Base-by-base conservation (phyloP, 2,113 vertebrate genomes). In the Elgaria multicarinata region DNA sequence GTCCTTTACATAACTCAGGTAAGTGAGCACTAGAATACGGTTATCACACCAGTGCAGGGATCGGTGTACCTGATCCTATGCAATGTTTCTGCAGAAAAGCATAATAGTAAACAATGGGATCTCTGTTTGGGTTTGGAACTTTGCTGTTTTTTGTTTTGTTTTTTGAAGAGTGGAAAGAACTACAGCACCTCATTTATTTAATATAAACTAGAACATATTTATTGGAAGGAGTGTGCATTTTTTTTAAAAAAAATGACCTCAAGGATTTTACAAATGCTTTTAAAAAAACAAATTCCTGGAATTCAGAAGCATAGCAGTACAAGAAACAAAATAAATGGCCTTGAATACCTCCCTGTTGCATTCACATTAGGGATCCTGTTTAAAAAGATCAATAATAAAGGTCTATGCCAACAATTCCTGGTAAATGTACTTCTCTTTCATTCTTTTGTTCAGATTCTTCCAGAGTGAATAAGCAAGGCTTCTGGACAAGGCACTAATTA, bases 361-460 rank as follows among this genome's bases (percentile, higher is more conserved):
- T 79, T 90, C 50, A 53, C n/a, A 86, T 0, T 31, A 83, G 26
- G 69, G 9, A 39, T 46, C 83, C 9, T 71, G 39, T 55, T 92
- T 72, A 36, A 89, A 67, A 77, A 86, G 33, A 92, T 46, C 6
- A 93, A 75, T 91, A 94, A 87, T n/a, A 9, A 92, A 93, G 86
- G 33, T 20, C 80, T 90, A 80, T 87, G 86, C 42, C 88, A 94
- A 58, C 69, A 93, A 91, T 89, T 89, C 50, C 78, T 22, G 39
- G 76, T 62, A 77, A 91, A 79, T 75, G n/a, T 85, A 93, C 84
- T 72, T 6, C 36, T 79, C 50, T 36, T 64, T 90, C 55, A 64
- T 74, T 26, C 74, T 78, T 1, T 0, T 44, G 53, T 87, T 91
- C 82, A 81, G 53, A 86, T 90, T 89, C 36, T 89, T 93, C 72